Percentiles rank a stretch among this genome's conserved stretches.
phyloP scores from a whole-genome alignment of 2,113 vertebrate genomes.

The Rhinopithecus roxellana region DNA sequence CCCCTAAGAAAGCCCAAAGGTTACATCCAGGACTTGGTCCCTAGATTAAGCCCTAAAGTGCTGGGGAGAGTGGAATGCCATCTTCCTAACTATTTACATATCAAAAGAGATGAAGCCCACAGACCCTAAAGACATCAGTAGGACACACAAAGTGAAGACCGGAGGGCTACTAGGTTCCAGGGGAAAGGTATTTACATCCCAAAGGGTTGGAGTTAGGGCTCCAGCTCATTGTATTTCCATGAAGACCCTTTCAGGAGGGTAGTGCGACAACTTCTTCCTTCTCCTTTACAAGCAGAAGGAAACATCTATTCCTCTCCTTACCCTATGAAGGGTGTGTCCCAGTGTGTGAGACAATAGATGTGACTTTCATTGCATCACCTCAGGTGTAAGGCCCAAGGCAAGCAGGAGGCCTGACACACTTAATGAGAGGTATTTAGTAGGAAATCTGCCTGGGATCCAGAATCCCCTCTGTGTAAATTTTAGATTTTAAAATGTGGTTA shows the following conservation, averaged over 20 bases:
- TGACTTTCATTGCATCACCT: not conserved
- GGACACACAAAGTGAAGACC: no score
- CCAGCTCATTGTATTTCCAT: not conserved
- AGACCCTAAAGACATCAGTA: not conserved
- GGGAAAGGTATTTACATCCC: not conserved
- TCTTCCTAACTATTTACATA: not conserved
- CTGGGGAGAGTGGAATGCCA: no score
- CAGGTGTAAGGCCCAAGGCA: not conserved
- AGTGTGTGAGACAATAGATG: not conserved
- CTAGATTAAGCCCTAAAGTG: no score
- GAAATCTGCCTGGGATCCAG: not conserved
- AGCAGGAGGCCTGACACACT: not conserved
- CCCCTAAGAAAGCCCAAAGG: not conserved
- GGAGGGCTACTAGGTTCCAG: no score
- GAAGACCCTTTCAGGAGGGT: not conserved
- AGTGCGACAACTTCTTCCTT: not conserved
- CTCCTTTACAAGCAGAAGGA: not conserved
- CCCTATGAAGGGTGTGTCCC: not conserved
- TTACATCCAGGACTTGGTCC: not conserved
- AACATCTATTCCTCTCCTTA: not conserved
- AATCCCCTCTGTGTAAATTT: not conserved
- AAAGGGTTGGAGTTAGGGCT: not conserved
- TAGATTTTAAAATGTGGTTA: not conserved
- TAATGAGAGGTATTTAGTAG: not conserved
- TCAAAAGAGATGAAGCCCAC: not conserved